A percentile compares a stretch with the other conserved stretches of the same genome.
Evolutionary conservation across 2,888 invertebrate genomes (phyloP).

Genomic region (Acronicta alni): DNA sequence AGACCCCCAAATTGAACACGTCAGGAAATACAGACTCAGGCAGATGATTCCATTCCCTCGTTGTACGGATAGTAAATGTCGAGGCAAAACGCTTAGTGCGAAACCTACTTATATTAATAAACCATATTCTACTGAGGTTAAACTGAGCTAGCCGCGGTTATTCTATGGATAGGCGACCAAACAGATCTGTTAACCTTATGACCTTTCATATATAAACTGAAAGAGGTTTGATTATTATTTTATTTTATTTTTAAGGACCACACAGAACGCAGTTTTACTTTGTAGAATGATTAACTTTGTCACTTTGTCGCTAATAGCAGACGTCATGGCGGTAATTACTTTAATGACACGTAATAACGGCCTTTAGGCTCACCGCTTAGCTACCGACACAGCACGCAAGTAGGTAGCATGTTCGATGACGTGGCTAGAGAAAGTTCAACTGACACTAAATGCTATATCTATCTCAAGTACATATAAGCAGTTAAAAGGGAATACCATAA

Average conservation of each 20-base stretch:
- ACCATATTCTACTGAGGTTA: no score
- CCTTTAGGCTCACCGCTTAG: conserved; percentile 22
- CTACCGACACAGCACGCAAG: conserved; percentile 23
- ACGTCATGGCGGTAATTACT: conserved; percentile 18
- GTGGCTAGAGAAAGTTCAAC: not conserved
- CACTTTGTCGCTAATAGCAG: conserved; percentile 2
- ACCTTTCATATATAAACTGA: not conserved
- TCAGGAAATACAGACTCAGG: no score
- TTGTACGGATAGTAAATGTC: no score
- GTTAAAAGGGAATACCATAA: no score
- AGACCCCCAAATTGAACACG: no score
- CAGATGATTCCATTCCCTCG: no score
- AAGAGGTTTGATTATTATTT: not conserved
- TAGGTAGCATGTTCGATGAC: not conserved
- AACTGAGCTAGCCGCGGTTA: no score
- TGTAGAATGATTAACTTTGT: conserved; percentile 22
- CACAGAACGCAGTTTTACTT: not conserved
- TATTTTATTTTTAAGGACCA: not conserved
- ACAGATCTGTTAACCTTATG: not conserved
- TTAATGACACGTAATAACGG: conserved; percentile 21
- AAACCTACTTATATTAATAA: no score
- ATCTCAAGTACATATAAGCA: not conserved
- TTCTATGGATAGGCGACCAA: no score
- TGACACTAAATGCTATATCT: not conserved
- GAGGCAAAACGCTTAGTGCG: no score